These are phyloP conservation scores for Drosophila navojoa DNA, from an alignment of 1,140 invertebrate genomes.

Conservation along the genomic window DNA sequence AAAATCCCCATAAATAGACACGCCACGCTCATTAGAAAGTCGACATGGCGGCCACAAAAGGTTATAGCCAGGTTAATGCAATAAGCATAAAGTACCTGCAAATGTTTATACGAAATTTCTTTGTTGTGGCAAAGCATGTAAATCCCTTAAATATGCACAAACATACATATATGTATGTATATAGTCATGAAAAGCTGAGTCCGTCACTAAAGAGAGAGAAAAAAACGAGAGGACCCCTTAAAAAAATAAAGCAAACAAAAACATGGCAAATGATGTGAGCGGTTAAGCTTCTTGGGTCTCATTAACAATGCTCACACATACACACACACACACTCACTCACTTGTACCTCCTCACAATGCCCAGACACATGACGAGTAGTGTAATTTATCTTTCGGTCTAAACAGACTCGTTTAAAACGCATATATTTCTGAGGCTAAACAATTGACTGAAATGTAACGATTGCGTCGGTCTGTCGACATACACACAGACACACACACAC, in stretches of 20 bases:
- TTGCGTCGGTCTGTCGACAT: slow-evolving; percentile 16
- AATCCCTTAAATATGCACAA: slow-evolving; percentile 11
- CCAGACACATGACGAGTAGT: slow-evolving; percentile 42
- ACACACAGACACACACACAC: neutral
- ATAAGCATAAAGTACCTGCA: slow-evolving; percentile 30
- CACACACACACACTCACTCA: slow-evolving; percentile 15
- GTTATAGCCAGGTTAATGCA: slow-evolving; percentile 27
- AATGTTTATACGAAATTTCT: slow-evolving; percentile 23
- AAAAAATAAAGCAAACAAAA: slow-evolving; percentile 12
- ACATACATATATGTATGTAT: neutral
- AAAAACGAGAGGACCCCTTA: neutral
- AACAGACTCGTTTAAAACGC: slow-evolving; percentile 55
- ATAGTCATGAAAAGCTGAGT: slow-evolving; percentile 19
- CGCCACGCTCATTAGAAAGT: slow-evolving; percentile 4
- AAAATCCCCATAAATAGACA: neutral
- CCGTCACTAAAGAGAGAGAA: neutral
- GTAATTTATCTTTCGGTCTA: slow-evolving; percentile 65
- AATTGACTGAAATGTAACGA: slow-evolving; percentile 78
- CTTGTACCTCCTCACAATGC: slow-evolving; percentile 6
- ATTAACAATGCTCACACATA: slow-evolving; percentile 37
- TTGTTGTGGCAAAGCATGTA: slow-evolving; percentile 29
- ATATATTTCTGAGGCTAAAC: slow-evolving; percentile 70
- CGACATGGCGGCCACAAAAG: slow-evolving; percentile 3
- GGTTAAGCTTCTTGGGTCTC: slow-evolving; percentile 45
- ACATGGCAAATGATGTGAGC: slow-evolving; percentile 35